Conservation (phyloP, 2,797 vertebrate genomes). For the Acanthurus tractus region DNA sequence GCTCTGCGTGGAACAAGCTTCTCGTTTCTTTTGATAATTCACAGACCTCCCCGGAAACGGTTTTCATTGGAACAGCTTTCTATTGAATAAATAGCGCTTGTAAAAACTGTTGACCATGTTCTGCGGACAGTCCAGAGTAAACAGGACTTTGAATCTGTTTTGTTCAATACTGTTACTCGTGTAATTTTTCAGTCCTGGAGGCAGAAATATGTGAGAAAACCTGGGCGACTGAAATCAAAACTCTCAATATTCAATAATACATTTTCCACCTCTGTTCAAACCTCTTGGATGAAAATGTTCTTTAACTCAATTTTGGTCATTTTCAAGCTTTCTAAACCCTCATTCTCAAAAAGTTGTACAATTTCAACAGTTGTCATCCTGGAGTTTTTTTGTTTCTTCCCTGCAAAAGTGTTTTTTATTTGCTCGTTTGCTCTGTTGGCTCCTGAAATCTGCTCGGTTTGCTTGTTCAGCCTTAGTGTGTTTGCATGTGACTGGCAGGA, state of each 20-base stretch:
- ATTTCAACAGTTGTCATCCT: not conserved
- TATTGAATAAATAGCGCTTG: no score
- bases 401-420: not conserved
- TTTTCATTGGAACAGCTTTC: no score
- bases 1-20: no score
- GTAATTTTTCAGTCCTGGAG: not conserved
- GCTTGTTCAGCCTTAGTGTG: not conserved
- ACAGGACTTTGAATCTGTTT: not conserved
- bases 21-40: no score
- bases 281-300: not conserved
- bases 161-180: not conserved
- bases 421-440: not conserved
- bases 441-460: not conserved
- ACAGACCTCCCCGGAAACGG: no score
- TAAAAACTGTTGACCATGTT: not conserved
- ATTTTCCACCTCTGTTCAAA: not conserved
- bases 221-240: not conserved
- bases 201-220: not conserved
- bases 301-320: not conserved
- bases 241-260: not conserved
- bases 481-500: conserved; percentile 1
- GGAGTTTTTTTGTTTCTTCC: no score
- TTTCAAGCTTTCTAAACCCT: not conserved
- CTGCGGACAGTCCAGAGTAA: not conserved
- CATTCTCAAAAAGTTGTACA: no score